Base-by-base conservation (phyloP, 2,797 vertebrate species). In the Falco peregrinus region DNA sequence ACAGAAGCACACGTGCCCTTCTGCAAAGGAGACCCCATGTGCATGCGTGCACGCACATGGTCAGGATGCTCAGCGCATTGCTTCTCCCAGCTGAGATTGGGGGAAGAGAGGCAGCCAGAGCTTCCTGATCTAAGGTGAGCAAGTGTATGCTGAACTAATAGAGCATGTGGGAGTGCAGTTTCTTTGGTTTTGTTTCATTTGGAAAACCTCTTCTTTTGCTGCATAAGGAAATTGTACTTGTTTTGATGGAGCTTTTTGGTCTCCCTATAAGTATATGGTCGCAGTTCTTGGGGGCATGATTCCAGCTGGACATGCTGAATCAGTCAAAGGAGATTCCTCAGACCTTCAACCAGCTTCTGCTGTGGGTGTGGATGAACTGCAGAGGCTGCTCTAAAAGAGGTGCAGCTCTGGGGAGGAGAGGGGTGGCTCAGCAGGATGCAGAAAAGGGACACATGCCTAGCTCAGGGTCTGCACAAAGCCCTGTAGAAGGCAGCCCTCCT, bases 51-150 rank as follows among this genome's bases (percentile, higher is more conserved):
- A 14, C 41, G 11, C 41, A 41, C 41, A 5, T 15, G 59, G 22
- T 54, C 7, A 18, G 74, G 19, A 9, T 45, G 28, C 53, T 57
- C 43, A 9, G 29, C 1, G 0, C 0, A 0, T 68, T 1, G 1
- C 54, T 39, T 67, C 21, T 84, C n/a, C 20, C 12, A n/a, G 35
- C 43, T 47, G 54, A 63, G 43, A 11, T 1, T 37, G 18, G 50
- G 43, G 41, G 16, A 39, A 16, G 45, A 61, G 43, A 31, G 35
- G 37, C 50, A 64, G 39, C 39, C 29, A 12, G 67, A 53, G 68
- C 39, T 79, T 25, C 56, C 67, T 26, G 16, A 43, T 12, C 21
- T 13, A 21, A 61, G 31, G 28, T 39, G 25, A 87, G 50, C 0
- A 1, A 75, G 41, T 1, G 0, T 19, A 10, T 31, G 59, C 73